Evolutionary conservation across 2,888 invertebrate species (phyloP).

Genomic region (Philhelius pedissequus): DNA sequence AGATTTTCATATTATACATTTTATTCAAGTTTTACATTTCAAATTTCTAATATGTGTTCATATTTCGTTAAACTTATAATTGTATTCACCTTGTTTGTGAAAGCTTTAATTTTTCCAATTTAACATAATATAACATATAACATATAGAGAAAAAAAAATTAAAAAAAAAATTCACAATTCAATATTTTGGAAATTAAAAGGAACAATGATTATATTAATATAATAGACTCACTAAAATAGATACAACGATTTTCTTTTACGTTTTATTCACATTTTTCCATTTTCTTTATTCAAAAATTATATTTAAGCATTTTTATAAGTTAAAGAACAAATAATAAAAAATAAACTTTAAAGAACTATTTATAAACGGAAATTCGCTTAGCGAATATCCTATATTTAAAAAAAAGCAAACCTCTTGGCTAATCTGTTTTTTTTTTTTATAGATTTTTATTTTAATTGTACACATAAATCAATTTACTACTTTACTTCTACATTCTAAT

Average conservation of each 20-base stretch:
- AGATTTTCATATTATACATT: too few species aligned
- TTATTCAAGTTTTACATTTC: too few species aligned
- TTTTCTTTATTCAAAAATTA: background rate
- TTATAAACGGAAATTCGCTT: constrained; percentile 8
- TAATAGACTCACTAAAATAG: background rate
- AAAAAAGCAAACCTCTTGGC: constrained; percentile 7
- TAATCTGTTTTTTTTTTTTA: background rate
- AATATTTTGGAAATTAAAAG: constrained; percentile 30
- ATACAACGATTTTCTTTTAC: constrained; percentile 6
- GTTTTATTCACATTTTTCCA: background rate
- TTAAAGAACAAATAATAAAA: background rate
- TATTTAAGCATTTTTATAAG: constrained; percentile 24
- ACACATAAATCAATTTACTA: constrained; percentile 34
- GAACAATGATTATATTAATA: constrained; percentile 21
- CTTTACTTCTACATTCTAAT: constrained; percentile 25
- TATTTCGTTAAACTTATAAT: background rate
- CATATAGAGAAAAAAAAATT: background rate
- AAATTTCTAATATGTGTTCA: too few species aligned
- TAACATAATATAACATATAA: background rate
- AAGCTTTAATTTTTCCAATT: background rate
- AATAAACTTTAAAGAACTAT: constrained; percentile 9
- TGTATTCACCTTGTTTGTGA: background rate
- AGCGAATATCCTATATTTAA: constrained; percentile 26
- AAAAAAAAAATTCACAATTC: background rate
- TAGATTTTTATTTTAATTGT: constrained; percentile 11